Base-by-base conservation (phyloP, 2,797 vertebrate genomes). In the Masticophis lateralis region DNA sequence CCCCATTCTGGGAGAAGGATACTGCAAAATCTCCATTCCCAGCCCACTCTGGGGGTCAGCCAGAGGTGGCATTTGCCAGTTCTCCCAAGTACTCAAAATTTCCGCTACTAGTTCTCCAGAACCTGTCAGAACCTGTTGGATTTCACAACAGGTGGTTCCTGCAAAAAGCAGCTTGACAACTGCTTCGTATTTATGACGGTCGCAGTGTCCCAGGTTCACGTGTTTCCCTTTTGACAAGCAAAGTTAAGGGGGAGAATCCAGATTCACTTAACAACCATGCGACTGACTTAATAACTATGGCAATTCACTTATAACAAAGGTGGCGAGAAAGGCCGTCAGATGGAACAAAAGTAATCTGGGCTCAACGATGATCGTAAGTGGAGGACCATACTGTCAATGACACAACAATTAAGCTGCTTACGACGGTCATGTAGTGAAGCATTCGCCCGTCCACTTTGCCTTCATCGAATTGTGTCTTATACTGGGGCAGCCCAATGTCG, bases 391-490 rank as follows among this genome's bases (percentile, higher is more conserved):
- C 66, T 9, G 6, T 32, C 66, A 47, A 2, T 5, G 74, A 11
- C 20, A 25, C 37, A 25, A 25, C 37, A 5, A 83, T 2, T 2
- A 47, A 83, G 74, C 4, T 91, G 98, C 99, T 98, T 97, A 99
- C 99, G 96, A 99, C 98, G 0, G 98, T 99, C 99, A 99, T 99
- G 96, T 99, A 99, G 95, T 99, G 99, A 37, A 99, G 98, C 99
- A 99, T 99, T 93, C 99, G 98, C 2, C 99, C 99, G 0, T 99
- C 99, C 79, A 99, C 98, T 92, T 99, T 98, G 0, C 98, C 99
- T 95, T 99, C 99, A 94, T 99, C 99, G 97, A 99, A 99, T 97
- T 99, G 99, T 27, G 98, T 99, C 97, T 99, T 99, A 88, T 99
- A 99, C 96, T 99, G 99, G 63, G 99, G 99, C 69, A 99, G 98